phyloP scores from a whole-genome alignment of 2,113 vertebrate genomes.

The Danio rerio region DNA sequence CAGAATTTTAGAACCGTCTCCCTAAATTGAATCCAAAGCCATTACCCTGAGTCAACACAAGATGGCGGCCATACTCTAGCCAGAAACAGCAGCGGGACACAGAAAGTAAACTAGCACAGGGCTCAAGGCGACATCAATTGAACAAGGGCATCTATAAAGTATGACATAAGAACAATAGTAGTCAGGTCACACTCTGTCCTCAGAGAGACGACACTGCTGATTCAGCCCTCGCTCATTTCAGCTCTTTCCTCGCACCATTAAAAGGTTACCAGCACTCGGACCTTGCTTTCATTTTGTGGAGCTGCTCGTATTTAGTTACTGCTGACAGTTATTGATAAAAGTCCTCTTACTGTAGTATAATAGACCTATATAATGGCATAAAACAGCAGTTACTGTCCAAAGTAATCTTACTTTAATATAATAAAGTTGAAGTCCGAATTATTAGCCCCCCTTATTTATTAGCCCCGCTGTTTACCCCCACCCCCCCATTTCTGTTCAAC shows the following conservation, averaged over 20 bases:
- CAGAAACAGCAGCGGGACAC: no score
- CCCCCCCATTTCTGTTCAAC: no score
- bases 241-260: conserved; percentile 20
- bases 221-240: not conserved
- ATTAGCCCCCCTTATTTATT: no score
- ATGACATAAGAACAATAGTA: conserved; percentile 73
- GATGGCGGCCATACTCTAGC: no score
- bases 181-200: conserved; percentile 76
- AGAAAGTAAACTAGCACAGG: conserved; percentile 16
- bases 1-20: no score
- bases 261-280: not conserved
- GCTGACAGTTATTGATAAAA: not conserved
- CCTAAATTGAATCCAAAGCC: no score
- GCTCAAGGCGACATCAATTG: not conserved
- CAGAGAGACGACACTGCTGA: conserved; percentile 62
- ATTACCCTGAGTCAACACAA: no score
- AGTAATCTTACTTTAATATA: no score
- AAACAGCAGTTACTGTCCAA: no score
- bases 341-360: not conserved
- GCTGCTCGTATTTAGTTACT: not conserved
- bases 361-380: not conserved
- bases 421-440: no score
- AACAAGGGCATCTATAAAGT: conserved; percentile 53
- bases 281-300: not conserved
- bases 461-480: no score